Base-by-base conservation (phyloP, 2,113 vertebrate species). In the Vulpes ferrilata region DNA sequence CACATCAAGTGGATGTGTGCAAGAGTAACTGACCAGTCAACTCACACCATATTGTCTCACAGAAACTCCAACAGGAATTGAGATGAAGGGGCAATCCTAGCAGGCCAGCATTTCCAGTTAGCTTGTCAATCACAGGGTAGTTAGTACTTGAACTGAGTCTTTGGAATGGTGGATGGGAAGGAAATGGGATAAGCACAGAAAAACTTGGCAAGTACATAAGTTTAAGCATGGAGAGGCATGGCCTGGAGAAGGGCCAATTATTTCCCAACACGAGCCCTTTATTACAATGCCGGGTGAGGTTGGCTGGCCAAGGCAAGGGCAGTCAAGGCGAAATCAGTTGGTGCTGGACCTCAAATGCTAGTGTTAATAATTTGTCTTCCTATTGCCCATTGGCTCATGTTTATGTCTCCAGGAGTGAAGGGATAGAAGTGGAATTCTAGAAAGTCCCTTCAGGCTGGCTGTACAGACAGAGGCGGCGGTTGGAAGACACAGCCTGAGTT, bases 281-380 rank as follows among this genome's bases (percentile, higher is more conserved):
- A 55, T 83, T 73, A 23, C 32, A 91, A 12, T 20, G 32, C 43
- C 30, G 38, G 57, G 9, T 90, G 76, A 51, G 10, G 13, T 17
- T 79, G 55, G 53, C 57, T 38, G 93, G 62, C n/a, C 32, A 65
- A 79, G 20, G 1, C 23, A 51, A 57, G 57, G 7, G 30, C 69
- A 78, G 57, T 67, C 65, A 69, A 82, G 59, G 32, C 11, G 3
- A 90, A 17, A 30, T 64, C 90, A 38, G 16, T 16, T 55, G 55
- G 23, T 27, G n/a, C 32, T 91, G 64, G 25, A 20, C 88, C n/a
- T 48, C 71, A 83, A 90, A 80, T 55, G 25, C 6, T 60, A 60
- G 32, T n/a, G 53, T 88, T 64, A 83, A 43, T 30, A 57, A 92
- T 73, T 67, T 89, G 71, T 15, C 48, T 89, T 97, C 83, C 91